Conservation (phyloP, 2,113 vertebrate genomes). For the Mirza zaza region DNA sequence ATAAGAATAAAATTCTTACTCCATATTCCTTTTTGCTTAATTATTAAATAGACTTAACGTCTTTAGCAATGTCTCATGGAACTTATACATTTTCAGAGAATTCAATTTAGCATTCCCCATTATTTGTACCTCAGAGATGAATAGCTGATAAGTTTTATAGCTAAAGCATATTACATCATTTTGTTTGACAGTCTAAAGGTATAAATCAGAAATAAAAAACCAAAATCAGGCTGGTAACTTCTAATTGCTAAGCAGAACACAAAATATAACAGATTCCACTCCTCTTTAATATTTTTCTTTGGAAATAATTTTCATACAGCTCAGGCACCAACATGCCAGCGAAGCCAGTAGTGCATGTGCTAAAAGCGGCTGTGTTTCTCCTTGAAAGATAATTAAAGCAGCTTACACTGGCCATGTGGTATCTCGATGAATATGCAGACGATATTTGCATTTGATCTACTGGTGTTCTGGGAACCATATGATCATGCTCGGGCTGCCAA, state of each 20-base stretch:
- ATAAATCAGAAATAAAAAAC: conserved; percentile 41
- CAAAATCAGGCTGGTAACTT: conserved; percentile 21
- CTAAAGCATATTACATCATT: background rate
- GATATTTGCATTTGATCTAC: conserved; percentile 59
- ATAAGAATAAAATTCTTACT: conserved; percentile 19
- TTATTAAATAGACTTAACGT: conserved; percentile 32
- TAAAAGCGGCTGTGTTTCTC: conserved; percentile 27
- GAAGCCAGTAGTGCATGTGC: background rate
- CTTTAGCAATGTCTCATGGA: conserved; percentile 15
- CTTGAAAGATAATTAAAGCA: conserved; percentile 65
- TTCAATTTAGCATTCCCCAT: conserved; percentile 23
- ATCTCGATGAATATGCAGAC: conserved; percentile 60
- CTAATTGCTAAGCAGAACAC: conserved; percentile 30
- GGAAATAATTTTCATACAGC: conserved; percentile 43
- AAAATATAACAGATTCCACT: conserved; percentile 25
- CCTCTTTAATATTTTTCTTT: conserved; percentile 47
- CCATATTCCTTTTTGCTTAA: conserved; percentile 2
- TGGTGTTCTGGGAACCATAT: background rate
- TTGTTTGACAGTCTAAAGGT: conserved; percentile 18
- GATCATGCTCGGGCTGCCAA: conserved; percentile 36
- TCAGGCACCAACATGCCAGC: conserved; percentile 4
- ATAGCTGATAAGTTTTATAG: conserved; percentile 29
- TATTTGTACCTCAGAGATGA: background rate
- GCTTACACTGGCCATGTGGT: conserved; percentile 47
- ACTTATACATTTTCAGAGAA: conserved; percentile 46